These are phyloP conservation scores for Eupithecia inturbata DNA, from an alignment of 2,888 invertebrate genomes.

Conservation along the genomic window DNA sequence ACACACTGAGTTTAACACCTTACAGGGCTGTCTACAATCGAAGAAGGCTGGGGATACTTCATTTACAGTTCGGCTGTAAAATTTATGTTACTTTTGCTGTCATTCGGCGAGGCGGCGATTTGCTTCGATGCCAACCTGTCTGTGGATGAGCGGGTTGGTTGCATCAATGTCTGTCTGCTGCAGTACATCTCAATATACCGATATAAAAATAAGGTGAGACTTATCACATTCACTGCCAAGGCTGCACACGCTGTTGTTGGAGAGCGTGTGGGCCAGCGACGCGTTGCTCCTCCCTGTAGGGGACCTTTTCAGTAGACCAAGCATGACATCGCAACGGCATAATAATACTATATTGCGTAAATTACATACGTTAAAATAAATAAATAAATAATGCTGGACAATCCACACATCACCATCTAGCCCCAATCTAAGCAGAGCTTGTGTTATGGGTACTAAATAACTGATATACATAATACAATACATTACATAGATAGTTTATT, in stretches of 20 bases:
- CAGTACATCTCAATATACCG: slow-evolving; percentile 65
- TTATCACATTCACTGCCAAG: neutral
- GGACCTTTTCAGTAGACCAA: neutral
- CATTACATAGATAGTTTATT: no score
- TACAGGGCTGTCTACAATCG: slow-evolving; percentile 58
- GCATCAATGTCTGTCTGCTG: slow-evolving; percentile 60
- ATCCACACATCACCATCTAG: no score
- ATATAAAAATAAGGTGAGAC: slow-evolving; percentile 67
- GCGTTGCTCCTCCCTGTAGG: no score
- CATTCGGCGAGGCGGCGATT: slow-evolving; percentile 63
- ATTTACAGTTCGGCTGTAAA: slow-evolving; percentile 61
- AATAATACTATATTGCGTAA: neutral
- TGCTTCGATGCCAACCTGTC: slow-evolving; percentile 53
- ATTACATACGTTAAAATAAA: no score
- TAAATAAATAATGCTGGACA: no score
- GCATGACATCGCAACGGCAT: neutral
- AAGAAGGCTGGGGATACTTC: slow-evolving; percentile 53
- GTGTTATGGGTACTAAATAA: no score
- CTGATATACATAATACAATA: no score
- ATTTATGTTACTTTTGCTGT: slow-evolving; percentile 52
- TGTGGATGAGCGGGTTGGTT: slow-evolving; percentile 60
- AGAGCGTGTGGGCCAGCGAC: neutral
- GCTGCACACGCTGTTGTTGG: neutral
- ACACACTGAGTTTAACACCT: no score
- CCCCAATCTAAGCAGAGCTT: no score